A percentile compares a stretch with the other conserved stretches of the same genome.
These are phyloP conservation scores for Chaetorhynchus papuensis DNA, from an alignment of 2,113 vertebrate species.

Conservation along the genomic window DNA sequence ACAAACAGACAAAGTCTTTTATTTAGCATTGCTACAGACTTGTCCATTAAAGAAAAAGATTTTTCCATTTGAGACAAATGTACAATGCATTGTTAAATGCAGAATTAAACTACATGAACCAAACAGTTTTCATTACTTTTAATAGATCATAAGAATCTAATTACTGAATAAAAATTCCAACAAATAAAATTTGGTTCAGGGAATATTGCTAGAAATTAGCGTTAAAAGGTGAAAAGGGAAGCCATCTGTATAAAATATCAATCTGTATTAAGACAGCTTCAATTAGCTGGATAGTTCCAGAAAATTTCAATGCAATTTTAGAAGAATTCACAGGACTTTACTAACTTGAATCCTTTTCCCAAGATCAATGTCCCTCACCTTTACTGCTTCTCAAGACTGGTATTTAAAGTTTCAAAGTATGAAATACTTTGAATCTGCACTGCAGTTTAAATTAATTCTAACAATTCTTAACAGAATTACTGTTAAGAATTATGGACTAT, in stretches of 20 bases:
- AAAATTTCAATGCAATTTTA: background rate
- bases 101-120: background rate
- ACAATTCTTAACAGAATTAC: conserved; percentile 13
- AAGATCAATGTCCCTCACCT: background rate
- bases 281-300: background rate
- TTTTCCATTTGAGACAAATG: background rate
- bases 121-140: background rate
- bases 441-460: background rate
- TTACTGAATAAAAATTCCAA: background rate
- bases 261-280: background rate
- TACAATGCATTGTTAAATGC: background rate
- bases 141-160: background rate
- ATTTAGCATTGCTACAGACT: background rate
- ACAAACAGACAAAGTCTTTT: background rate
- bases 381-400: background rate
- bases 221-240: background rate
- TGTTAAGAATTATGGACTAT: background rate
- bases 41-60: background rate
- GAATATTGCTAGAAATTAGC: background rate
- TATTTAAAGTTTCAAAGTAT: background rate
- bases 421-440: background rate
- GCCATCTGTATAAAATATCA: background rate
- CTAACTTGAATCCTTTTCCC: background rate
- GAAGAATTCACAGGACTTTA: background rate
- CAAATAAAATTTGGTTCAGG: background rate